These are phyloP conservation scores for Laterallus jamaicensis DNA, from an alignment of 2,113 vertebrate species.

Conservation along the genomic window DNA sequence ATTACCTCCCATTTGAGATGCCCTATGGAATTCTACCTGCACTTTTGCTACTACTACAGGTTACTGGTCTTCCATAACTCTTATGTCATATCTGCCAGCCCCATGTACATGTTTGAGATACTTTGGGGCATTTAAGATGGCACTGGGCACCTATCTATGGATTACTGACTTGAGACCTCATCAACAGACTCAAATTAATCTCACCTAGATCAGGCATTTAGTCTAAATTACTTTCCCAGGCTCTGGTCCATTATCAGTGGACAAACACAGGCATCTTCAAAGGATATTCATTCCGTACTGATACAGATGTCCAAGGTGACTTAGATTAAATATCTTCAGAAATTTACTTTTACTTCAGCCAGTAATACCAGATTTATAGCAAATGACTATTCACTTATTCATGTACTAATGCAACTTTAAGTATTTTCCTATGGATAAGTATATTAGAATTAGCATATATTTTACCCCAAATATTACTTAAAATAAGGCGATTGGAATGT, in stretches of 20 bases:
- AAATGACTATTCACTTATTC: background rate
- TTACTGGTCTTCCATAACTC: background rate
- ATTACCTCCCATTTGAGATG: background rate
- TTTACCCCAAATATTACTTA: background rate
- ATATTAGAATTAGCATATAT: background rate
- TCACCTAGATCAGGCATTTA: background rate
- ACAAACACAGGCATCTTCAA: background rate
- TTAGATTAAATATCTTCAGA: background rate
- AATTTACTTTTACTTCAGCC: background rate
- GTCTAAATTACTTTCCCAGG: background rate
- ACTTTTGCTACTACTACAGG: background rate
- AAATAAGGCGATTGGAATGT: background rate
- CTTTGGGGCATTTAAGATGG: background rate
- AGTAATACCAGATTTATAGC: background rate
- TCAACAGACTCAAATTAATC: background rate
- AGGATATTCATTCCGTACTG: background rate
- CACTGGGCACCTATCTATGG: background rate
- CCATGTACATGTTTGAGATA: background rate
- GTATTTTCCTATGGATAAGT: background rate
- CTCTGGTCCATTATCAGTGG: background rate
- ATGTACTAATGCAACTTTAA: background rate
- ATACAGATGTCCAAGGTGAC: background rate
- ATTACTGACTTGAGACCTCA: background rate
- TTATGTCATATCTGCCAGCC: background rate
- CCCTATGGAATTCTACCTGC: background rate